Evolutionary conservation across 2,797 vertebrate genomes (phyloP).

Genomic region (Triplophysa yarkandensis): DNA sequence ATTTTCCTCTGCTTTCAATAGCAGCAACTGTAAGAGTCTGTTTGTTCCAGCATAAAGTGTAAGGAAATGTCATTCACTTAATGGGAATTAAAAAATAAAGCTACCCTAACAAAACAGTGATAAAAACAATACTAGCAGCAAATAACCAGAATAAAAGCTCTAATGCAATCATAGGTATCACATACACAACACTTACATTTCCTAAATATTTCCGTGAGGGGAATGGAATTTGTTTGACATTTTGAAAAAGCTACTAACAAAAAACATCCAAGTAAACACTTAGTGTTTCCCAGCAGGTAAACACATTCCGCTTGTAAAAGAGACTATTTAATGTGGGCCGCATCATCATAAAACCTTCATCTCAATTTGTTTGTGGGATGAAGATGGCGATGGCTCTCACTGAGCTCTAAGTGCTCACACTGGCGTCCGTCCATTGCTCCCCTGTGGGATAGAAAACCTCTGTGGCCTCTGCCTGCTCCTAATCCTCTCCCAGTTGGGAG

Average conservation of each 20-base stretch:
- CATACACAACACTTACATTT: constrained; percentile 18
- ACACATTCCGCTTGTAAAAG: constrained; percentile 66
- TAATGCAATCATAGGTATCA: constrained; percentile 1
- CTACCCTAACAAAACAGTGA: constrained; percentile 2
- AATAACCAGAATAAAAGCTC: constrained; percentile 11
- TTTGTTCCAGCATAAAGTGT: constrained; percentile 16
- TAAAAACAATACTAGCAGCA: constrained; percentile 25
- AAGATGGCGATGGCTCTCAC: constrained; percentile 64
- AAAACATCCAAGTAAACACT: constrained; percentile 62
- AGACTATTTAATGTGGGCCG: constrained; percentile 55
- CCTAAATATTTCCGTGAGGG: constrained; percentile 33
- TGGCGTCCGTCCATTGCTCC: constrained; percentile 62
- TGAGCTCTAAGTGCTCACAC: constrained; percentile 65
- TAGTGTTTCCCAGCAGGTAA: constrained; percentile 63
- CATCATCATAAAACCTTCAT: constrained; percentile 68
- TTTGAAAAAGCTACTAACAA: constrained; percentile 58
- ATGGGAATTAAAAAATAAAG: constrained; percentile 23
- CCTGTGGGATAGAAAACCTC: constrained; percentile 70
- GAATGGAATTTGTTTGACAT: constrained; percentile 41
- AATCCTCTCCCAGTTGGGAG: constrained; percentile 73
- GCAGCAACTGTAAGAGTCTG: constrained; percentile 53
- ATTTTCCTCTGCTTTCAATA: constrained; percentile 71
- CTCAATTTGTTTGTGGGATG: constrained; percentile 58
- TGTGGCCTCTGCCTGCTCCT: constrained; percentile 61
- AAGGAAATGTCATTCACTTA: constrained; percentile 31